These are phyloP conservation scores for Rotaria sp. DNA, from an alignment of 2,888 invertebrate species.

Conservation along the genomic window DNA sequence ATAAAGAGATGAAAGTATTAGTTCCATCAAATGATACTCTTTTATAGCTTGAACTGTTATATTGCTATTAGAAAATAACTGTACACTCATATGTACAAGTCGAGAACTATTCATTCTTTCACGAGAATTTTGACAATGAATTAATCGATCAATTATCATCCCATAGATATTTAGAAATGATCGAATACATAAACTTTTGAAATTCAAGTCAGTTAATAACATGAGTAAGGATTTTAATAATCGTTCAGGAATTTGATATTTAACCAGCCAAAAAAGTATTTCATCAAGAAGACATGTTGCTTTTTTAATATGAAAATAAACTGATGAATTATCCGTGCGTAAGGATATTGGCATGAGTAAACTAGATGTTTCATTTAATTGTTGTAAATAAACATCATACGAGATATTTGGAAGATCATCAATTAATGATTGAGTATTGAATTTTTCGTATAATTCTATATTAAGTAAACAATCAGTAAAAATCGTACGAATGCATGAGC, in stretches of 20 bases:
- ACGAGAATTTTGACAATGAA: background rate
- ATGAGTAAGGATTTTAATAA: background rate
- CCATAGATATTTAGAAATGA: background rate
- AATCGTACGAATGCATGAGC: background rate
- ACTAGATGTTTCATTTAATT: background rate
- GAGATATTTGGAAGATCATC: background rate
- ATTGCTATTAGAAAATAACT: background rate
- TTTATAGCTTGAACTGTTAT: background rate
- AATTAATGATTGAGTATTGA: background rate
- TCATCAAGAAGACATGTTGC: slow-evolving; percentile 3
- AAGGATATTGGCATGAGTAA: background rate
- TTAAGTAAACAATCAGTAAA: background rate
- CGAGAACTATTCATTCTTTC: background rate
- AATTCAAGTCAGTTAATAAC: background rate
- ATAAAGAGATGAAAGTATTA: background rate
- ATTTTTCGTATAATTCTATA: background rate
- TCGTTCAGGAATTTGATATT: background rate
- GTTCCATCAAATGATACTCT: background rate
- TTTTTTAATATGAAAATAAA: background rate
- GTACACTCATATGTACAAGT: background rate
- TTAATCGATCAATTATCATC: background rate
- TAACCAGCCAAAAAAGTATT: background rate
- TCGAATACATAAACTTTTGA: background rate
- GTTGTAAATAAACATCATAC: background rate
- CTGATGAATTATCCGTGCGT: background rate